Base-by-base conservation (phyloP, 2,797 vertebrate genomes). In the Lutjanus argentimaculatus region DNA sequence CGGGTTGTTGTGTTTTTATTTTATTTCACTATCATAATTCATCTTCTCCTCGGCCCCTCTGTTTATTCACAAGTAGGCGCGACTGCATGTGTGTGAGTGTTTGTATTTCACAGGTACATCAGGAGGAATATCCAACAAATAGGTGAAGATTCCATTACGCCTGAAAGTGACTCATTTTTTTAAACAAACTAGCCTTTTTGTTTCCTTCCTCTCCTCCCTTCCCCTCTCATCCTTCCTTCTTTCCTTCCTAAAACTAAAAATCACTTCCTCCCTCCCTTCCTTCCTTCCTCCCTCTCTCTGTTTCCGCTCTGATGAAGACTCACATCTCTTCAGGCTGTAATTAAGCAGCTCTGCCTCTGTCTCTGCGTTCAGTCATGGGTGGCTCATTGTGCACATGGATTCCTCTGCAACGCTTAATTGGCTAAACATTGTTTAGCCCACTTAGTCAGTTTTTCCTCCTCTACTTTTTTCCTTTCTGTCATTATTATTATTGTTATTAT, bases 341-440 rank as follows among this genome's bases (percentile, higher is more conserved):
- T 95, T 94, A 94, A 84, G 87, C 92, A 72, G 90, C 86, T 87
- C 84, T 91, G 84, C 84, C 86, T 93, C 85, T 75, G 82, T 80
- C 81, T 89, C 82, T 82, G 87, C 65, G 84, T 79, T 93, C 93
- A 94, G 57, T 92, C 93, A 93, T 93, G 92, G 85, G 72, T 91
- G 89, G 75, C 72, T 92, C 86, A 91, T 91, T 90, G 91, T 92
- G 84, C 91, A 92, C 91, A 92, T 86, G 90, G 81, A 92, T 88
- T 92, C 85, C 86, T 92, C 88, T 86, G 88, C 84, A 84, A 82
- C 79, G 90, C 87, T 90, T 95, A 92, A 93, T 93, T 91, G 89
- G 88, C 89, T 92, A 85, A 93, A 91, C 89, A 88, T 90, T 93
- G 89, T 91, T 92, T 90, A 88, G 87, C 80, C 75, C 77, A 86